These are phyloP conservation scores for Corythaixoides concolor DNA, from an alignment of 2,113 vertebrate species.

Conservation along the genomic window DNA sequence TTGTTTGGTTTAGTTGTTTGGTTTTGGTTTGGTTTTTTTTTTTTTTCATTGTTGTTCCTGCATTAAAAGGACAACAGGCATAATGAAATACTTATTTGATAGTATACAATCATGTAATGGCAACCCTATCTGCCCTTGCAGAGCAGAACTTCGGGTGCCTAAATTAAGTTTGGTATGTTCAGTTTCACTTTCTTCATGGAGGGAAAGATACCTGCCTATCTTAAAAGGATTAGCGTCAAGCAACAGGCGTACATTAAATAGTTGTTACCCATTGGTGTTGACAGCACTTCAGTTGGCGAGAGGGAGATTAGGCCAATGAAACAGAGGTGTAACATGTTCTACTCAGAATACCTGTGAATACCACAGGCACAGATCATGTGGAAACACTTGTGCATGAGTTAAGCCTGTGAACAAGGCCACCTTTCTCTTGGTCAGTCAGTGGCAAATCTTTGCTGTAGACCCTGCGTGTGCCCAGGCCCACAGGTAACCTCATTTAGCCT, in stretches of 20 bases:
- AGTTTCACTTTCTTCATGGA: neutral
- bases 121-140: neutral
- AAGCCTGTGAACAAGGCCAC: neutral
- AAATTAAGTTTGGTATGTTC: neutral
- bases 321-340: neutral
- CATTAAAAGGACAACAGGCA: neutral
- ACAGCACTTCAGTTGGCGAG: neutral
- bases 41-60: neutral
- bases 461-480: neutral
- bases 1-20: neutral
- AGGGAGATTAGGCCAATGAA: neutral
- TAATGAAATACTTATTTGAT: neutral
- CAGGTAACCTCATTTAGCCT: neutral
- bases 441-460: neutral
- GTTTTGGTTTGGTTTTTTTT: too few species aligned
- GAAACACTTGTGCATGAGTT: neutral
- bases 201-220: neutral
- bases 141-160: neutral
- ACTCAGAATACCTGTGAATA: neutral
- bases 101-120: neutral
- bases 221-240: neutral
- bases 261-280: neutral
- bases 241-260: neutral
- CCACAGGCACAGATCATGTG: neutral
- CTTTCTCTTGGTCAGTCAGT: neutral